A percentile compares a stretch with the other conserved stretches of the same genome.
These are phyloP conservation scores for Cyprinodon tularosa DNA, from an alignment of 2,113 vertebrate genomes.

Conservation along the genomic window DNA sequence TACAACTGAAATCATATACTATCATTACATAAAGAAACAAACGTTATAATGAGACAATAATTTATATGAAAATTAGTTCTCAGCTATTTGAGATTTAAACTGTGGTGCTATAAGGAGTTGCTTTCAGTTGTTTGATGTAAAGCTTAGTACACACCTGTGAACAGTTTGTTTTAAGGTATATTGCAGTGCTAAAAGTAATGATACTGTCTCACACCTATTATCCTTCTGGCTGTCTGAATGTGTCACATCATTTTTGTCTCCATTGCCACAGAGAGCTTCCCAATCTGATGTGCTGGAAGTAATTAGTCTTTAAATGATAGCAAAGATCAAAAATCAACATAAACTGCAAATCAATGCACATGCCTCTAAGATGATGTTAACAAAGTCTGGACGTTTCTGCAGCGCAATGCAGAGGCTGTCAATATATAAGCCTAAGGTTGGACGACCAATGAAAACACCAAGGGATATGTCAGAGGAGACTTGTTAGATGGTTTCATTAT, in stretches of 20 bases:
- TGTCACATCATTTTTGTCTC: background rate
- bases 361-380: background rate
- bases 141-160: no score
- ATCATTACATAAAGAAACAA: background rate
- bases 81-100: background rate
- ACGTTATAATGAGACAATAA: background rate
- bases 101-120: background rate
- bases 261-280: background rate
- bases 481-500: background rate
- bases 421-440: background rate
- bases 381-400: background rate
- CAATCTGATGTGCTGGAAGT: background rate
- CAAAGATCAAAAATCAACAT: background rate
- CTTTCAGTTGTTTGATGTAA: background rate
- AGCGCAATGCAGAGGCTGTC: background rate
- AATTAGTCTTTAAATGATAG: background rate
- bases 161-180: background rate
- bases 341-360: background rate
- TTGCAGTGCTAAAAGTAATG: background rate
- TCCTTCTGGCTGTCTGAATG: background rate
- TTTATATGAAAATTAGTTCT: no score
- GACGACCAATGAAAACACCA: background rate
- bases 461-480: background rate
- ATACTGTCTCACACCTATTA: slow-evolving; percentile 2
- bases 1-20: background rate